A percentile compares a stretch with the other conserved stretches of the same genome.
Evolutionary conservation across 2,888 invertebrate species (phyloP).

Genomic region (Salpingus planirostris): DNA sequence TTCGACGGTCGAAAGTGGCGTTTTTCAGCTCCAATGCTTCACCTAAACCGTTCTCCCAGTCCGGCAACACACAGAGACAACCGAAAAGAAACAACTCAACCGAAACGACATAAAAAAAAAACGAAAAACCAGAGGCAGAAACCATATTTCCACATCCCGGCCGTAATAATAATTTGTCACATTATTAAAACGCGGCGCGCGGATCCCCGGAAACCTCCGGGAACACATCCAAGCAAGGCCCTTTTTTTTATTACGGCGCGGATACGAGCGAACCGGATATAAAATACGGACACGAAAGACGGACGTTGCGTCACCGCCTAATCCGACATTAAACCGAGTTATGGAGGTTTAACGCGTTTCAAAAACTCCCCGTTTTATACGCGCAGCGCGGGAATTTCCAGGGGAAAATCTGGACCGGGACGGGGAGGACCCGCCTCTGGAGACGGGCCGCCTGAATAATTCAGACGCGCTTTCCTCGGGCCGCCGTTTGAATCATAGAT

Average conservation of each 20-base stretch:
- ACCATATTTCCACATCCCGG: too few relatives aligned
- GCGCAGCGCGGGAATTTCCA: neutral
- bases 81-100: too few relatives aligned
- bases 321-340: constrained; percentile 10
- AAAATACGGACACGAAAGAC: constrained; percentile 2
- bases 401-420: constrained; percentile 1
- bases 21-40: too few relatives aligned
- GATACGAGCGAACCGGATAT: neutral
- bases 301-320: constrained; percentile 8
- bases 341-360: constrained; percentile 5
- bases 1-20: too few relatives aligned
- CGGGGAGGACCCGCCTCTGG: neutral
- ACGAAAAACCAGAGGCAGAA: too few relatives aligned
- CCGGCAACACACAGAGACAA: too few relatives aligned
- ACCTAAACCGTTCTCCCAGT: too few relatives aligned
- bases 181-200: neutral
- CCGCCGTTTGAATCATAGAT: constrained; percentile 12
- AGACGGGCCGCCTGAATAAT: constrained; percentile 6
- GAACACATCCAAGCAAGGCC: too few relatives aligned
- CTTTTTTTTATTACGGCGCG: neutral
- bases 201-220: neutral
- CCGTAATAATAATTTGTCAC: neutral
- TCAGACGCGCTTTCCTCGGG: constrained; percentile 9
- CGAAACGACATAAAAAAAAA: too few relatives aligned
- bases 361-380: constrained; percentile 1